Base-by-base conservation (phyloP, 2,797 vertebrate genomes). In the Pagetopsis macropterus region DNA sequence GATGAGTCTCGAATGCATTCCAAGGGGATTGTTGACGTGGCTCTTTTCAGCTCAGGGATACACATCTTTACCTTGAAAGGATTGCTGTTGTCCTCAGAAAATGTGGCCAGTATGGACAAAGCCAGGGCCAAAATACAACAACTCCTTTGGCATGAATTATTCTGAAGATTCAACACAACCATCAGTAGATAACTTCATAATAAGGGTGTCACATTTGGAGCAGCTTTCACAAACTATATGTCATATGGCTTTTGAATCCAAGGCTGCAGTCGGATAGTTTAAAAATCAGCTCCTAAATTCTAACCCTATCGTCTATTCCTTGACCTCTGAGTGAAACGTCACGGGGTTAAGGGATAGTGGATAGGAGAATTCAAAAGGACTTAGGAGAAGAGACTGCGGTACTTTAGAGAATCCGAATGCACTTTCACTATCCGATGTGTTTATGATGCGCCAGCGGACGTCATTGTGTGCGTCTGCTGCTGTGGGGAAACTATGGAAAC, bases 1-100 rank as follows among this genome's bases (percentile, higher is more conserved):
- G 87, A 92, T 84, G 83, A 89, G 91, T 89, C 91, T 89, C 87
- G 90, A 84, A 93, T 88, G 89, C 85, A 89, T 91, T 93, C 82
- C 86, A 86, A 90, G 64, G 84, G 84, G 23, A 27, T 27, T 27
- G 89, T 92, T 88, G 92, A 93, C 91, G 86, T 82, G 76, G 88
- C 92, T 90, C 65, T 92, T 93, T 92, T 90, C 65, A 57, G 83
- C 64, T 86, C 70, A 60, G 78, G 84, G 76, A 90, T 84, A 82
- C 69, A 79, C 65, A 89, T 80, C 70, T 65, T 92, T 90, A 90
- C 85, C 89, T 89, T 91, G 90, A 93, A 86, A 88, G 75, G 82
- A 82, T 73, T 84, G 85, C 83, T 85, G 85, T 68, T 79, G 75
- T 86, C 75, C 79, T 82, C 73, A 75, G 72, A 81, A 88, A 87